These are phyloP conservation scores for Manis javanica DNA, from an alignment of 2,797 vertebrate genomes.

Conservation along the genomic window DNA sequence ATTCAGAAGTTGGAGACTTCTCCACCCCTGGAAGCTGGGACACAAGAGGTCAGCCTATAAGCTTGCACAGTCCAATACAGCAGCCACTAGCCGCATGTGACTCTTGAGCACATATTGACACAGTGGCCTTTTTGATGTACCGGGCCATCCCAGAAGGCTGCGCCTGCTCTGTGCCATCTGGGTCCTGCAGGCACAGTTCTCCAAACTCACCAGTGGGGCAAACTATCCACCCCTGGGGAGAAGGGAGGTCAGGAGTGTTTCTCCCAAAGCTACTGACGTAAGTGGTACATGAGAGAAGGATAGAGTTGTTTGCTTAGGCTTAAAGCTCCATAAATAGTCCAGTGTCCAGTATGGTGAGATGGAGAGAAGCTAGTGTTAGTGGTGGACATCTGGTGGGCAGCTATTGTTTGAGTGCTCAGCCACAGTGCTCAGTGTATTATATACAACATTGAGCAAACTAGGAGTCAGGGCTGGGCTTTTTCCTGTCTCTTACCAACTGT, in stretches of 20 bases:
- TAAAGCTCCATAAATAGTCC: neutral
- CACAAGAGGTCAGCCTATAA: neutral
- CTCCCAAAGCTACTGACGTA: neutral
- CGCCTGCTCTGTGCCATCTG: neutral
- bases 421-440: fast-evolving
- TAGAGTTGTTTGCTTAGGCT: neutral
- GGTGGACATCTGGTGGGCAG: neutral
- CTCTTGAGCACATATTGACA: neutral
- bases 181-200: neutral
- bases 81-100: neutral
- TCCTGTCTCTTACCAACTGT: neutral
- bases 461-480: neutral
- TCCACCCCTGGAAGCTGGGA: neutral
- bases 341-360: fast-evolving
- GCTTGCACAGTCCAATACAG: neutral
- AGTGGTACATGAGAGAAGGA: neutral
- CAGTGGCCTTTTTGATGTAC: neutral
- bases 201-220: neutral
- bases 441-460: fast-evolving
- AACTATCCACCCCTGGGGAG: neutral
- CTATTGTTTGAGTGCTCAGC: neutral
- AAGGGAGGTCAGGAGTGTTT: neutral
- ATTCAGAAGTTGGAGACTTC: neutral
- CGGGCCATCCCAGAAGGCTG: neutral
- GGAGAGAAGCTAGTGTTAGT: neutral